Evolutionary conservation across 2,888 invertebrate species (phyloP), one percentile per base, ranked within the genome.

Genomic region (Thereva nobilitata): DNA sequence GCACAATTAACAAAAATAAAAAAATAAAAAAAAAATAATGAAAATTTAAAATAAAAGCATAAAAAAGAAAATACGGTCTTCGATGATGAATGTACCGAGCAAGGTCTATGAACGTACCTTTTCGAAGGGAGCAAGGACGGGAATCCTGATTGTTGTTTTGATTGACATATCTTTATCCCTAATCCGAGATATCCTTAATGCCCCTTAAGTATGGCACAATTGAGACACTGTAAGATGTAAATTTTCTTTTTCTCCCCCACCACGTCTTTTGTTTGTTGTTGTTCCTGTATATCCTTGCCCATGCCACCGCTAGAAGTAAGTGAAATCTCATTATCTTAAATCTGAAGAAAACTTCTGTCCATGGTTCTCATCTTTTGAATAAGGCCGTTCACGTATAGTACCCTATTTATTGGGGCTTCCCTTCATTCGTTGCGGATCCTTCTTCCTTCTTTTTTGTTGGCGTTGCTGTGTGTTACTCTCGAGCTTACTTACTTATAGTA

Each of bases 91-190:
- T 23, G 23, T 23, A 23, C 23, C 23, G 23, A 23, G 23, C 23
- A 23, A 23, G 23, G 23, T 23, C 23, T 23, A 23, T 23, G 23
- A 2, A 23, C 1, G 23, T 23, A 23, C 23, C 23, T 23, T 23
- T 23, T 23, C 23, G 23, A 23, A 23, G 23, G 23, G 23, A 23
- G 23, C 23, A 23, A 23, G 23, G n/a, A 7, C 35, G 44, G 45
- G 34, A 49, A 50, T 10, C 41, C 34, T 52, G 38, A 41, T 44
- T 49, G 7, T 9, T 42, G 9, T 35, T 35, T 63, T 64, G 64
- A 64, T 64, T 64, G 64, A 64, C 64, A 45, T 64, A 64, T 64
- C 64, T 64, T 49, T 42, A 23, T 63, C 41, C 63, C 42, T 64
- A 53, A 64, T 64, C 64, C 64, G 12, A 35, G 12, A 12, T 34